Conservation (phyloP, 2,113 vertebrate genomes). For the Pontoporia blainvillei region DNA sequence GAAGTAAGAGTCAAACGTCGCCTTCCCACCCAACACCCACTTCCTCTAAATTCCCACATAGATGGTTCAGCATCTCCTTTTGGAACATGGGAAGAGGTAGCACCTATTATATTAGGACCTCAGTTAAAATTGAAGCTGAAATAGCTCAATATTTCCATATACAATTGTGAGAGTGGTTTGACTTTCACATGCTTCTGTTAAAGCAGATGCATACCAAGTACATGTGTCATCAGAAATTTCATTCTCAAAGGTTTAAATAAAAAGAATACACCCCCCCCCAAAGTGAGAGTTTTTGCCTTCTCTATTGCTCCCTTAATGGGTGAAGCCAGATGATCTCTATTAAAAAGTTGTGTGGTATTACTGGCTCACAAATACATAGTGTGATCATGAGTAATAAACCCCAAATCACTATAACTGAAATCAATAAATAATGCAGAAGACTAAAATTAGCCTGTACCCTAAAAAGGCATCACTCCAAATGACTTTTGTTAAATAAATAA, state of each 20-base stretch:
- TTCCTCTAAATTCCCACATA: background rate
- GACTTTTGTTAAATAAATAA: conserved; percentile 25
- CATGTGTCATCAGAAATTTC: background rate
- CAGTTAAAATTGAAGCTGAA: background rate
- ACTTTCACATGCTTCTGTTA: background rate
- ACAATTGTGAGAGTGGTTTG: background rate
- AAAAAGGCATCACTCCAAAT: background rate
- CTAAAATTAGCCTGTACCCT: background rate
- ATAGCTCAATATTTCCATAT: background rate
- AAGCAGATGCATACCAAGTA: background rate
- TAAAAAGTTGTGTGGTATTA: background rate
- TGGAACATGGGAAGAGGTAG: background rate
- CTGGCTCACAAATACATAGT: background rate
- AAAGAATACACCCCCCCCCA: background rate
- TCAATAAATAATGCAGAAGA: background rate
- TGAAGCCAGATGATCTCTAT: background rate
- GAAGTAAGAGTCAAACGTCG: background rate
- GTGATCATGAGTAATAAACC: background rate
- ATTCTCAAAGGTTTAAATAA: background rate
- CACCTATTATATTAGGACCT: background rate
- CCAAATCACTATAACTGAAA: background rate
- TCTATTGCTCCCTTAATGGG: background rate
- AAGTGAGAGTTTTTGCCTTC: background rate
- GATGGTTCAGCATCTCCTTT: background rate
- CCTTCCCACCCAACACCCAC: background rate